Percentiles rank a stretch among this genome's conserved stretches.
Evolutionary conservation across 2,113 vertebrate species (phyloP).

Genomic region (Neodontobutis hainanensis): DNA sequence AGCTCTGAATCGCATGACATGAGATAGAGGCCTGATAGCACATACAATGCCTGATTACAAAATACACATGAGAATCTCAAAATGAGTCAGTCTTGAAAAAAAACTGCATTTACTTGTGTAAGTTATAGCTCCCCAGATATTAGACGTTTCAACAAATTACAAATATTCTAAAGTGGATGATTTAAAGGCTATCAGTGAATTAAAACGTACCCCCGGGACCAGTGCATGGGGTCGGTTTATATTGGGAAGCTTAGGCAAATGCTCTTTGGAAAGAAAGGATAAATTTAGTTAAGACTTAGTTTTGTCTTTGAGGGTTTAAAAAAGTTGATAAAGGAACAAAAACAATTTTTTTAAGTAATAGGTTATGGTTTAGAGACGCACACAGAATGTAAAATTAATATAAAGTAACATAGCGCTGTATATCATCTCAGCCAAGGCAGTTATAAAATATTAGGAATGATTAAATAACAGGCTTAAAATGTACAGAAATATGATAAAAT

Average conservation of each 20-base stretch:
- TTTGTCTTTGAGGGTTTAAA: constrained; percentile 16
- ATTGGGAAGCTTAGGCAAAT: not conserved
- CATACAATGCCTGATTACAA: constrained; percentile 44
- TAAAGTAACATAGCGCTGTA: no score
- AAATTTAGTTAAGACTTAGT: constrained; percentile 7
- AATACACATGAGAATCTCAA: constrained; percentile 48
- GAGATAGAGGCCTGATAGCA: constrained; percentile 54
- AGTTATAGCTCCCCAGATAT: constrained; percentile 44
- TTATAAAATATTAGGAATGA: no score
- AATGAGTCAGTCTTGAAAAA: constrained; percentile 50
- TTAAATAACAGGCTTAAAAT: not conserved
- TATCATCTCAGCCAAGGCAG: no score
- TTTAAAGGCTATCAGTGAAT: constrained; percentile 25
- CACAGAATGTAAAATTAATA: no score
- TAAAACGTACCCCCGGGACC: constrained; percentile 18
- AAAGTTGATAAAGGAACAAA: constrained; percentile 9
- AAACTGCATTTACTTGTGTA: constrained; percentile 22
- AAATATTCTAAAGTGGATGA: constrained; percentile 31
- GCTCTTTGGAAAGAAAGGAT: constrained; percentile 7
- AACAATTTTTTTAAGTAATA: no score
- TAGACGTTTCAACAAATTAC: constrained; percentile 51
- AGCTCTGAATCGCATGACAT: constrained; percentile 58
- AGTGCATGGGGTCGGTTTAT: constrained; percentile 18
- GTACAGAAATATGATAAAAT: constrained; percentile 5
- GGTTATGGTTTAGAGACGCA: no score